Conservation (phyloP, 2,113 vertebrate species). For the Spilogale gracilis region DNA sequence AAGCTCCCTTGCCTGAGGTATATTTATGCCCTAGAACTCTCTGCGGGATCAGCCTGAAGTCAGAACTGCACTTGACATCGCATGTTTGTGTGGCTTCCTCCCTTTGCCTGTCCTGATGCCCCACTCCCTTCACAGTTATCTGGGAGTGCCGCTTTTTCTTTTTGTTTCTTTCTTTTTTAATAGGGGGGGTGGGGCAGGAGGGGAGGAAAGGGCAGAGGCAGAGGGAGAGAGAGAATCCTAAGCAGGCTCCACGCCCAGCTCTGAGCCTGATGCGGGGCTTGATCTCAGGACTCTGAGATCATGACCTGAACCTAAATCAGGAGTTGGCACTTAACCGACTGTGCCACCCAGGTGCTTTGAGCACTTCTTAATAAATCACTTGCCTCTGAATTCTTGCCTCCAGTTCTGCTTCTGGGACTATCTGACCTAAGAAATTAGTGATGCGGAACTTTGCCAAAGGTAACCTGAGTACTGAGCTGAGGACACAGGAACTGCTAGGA, state of each 20-base stretch:
- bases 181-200: too few species aligned
- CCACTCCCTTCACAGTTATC: neutral
- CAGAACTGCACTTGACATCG: neutral
- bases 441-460: neutral
- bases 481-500: neutral
- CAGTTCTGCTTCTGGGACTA: neutral
- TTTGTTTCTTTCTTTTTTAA: too few species aligned
- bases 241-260: neutral
- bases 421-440: constrained; percentile 32
- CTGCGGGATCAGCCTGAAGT: neutral
- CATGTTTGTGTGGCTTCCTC: neutral
- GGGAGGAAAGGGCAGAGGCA: too few species aligned
- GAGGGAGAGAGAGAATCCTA: neutral
- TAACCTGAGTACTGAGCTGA: neutral
- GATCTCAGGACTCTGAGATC: neutral
- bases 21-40: neutral
- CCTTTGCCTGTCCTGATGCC: neutral
- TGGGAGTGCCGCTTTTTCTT: neutral
- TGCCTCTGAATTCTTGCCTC: neutral
- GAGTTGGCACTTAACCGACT: neutral
- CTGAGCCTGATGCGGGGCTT: neutral
- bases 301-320: neutral
- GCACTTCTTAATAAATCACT: neutral
- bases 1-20: neutral
- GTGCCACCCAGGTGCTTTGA: neutral